A percentile compares a stretch with the other conserved stretches of the same genome.
phyloP scores from a whole-genome alignment of 2,888 invertebrate species.

The Dendrolimus houi region DNA sequence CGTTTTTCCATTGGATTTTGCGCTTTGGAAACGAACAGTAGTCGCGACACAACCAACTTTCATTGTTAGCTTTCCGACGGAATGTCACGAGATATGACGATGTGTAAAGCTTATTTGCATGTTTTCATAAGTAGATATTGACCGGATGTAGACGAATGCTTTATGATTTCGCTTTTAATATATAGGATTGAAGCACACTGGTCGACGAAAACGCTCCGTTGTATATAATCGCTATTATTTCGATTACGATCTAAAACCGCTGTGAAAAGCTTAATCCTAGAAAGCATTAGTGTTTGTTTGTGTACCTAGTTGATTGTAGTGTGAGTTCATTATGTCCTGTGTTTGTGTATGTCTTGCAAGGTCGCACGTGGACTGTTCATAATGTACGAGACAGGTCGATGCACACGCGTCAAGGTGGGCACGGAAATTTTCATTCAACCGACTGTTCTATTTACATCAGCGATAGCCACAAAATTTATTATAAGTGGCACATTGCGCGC shows the following conservation, averaged over 20 bases:
- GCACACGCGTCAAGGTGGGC: conserved; percentile 66
- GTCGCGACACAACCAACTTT: conserved; percentile 40
- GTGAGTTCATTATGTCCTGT: conserved; percentile 40
- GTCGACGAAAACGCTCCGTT: conserved; percentile 10
- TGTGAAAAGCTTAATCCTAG: conserved; percentile 1
- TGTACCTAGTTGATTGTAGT: conserved; percentile 44
- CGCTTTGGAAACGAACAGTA: conserved; percentile 70
- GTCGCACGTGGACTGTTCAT: conserved; percentile 56
- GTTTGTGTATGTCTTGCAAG: conserved; percentile 60
- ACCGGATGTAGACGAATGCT: not conserved
- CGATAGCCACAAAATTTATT: conserved; percentile 46
- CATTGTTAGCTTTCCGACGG: conserved; percentile 52
- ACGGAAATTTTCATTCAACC: conserved; percentile 67
- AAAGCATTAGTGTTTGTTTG: conserved; percentile 10
- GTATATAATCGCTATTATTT: not conserved
- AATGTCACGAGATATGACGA: conserved; percentile 33
- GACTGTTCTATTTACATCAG: conserved; percentile 65
- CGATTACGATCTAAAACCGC: not conserved
- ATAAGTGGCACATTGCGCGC: conserved; percentile 53
- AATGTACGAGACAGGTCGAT: conserved; percentile 58
- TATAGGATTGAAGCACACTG: conserved; percentile 24
- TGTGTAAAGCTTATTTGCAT: conserved; percentile 4
- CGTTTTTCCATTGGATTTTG: conserved; percentile 74
- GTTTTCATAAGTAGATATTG: conserved; percentile 1
- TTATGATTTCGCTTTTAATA: conserved; percentile 11